Evolutionary conservation across 1,140 invertebrate species (phyloP), one percentile per base, ranked within the genome.

Genomic region (Euura saliciscinereae): DNA sequence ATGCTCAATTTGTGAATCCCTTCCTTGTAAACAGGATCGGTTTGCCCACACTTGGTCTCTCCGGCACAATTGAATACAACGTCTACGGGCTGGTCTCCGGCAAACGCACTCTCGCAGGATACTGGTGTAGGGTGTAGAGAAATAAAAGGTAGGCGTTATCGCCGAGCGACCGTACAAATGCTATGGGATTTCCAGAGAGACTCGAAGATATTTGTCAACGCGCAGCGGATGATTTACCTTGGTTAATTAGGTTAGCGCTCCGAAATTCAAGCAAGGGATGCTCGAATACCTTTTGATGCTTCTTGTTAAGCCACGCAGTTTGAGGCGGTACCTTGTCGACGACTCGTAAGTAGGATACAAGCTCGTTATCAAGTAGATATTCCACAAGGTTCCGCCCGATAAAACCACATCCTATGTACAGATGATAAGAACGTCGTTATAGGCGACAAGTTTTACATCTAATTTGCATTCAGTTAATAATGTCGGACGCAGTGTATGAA

Each of bases 261-360:
- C 91, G 93, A 82, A 97, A 97, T 84, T 96, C 93, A n/a, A 98
- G 91, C 80, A 92, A 87, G 69, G 93, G 90, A 84, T 90, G 89
- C 45, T 91, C 86, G 86, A 97, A 97, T 51, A 91, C 85, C 79
- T 91, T 89, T 68, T 91, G 88, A 81, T 97, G 95, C 75, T 88
- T 86, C 8, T 89, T 84, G 83, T 96, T 97, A 5, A 98, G 85
- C 93, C 96, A 98, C 4, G 95, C 96, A 78, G 95, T 93, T 86
- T 96, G 94, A 2, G 96, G 96, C 44, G 95, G 96, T 13, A 96
- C 96, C 89, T 98, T 98, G 88, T 98, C 96, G 73, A 96, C 94
- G 68, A 97, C 91, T 79, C 94, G 90, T 59, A 97, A 84, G 83
- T 90, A 89, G 75, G 92, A 92, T 51, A 92, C 92, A 77, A 96